Evolutionary conservation across 35 echinoderm and acorn worm species (phyloP), one percentile per base, ranked within the genome.

Genomic region (Acanthaster planci): DNA sequence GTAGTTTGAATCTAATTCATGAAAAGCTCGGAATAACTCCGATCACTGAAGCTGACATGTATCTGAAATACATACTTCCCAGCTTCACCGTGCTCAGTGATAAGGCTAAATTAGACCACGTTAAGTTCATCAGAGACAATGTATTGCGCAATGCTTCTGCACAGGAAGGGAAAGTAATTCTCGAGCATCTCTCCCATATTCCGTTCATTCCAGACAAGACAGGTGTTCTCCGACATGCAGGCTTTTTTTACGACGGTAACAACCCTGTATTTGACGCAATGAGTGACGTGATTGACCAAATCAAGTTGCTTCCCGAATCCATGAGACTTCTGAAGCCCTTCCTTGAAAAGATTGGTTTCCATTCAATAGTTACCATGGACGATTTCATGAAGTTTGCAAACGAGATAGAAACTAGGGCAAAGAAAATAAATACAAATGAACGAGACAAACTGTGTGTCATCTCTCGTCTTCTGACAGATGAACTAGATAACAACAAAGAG

Each of bases 21-120:
- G 1, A 35, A n/a, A 56, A 57, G 56, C 81, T 83, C 18, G 30
- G 53, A 14, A 60, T 83, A 2, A 57, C 52, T 38, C 53, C 81
- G 21, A 83, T 83, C 12, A 83, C 34, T 12, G 30, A 53, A 37
- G 54, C 34, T 35, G 81, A 51, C 0, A 57, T 83, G n/a, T 83
- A 58, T 38, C n/a, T 83, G 18, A 57, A 57, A 38, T 83, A 57
- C 44, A 56, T 83, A 59, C 52, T 83, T 59, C 81, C 81, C 26
- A 83, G 56, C 36, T 60, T 83, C 22, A 12, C 17, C 14, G 5
- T n/a, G 35, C 53, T 83, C n/a, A 83, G 27, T 57, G 0, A 27
- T 2, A 0, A 39, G 2, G 38, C 5, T 30, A 27, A 57, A 57
- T 1, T 83, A 0, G 8, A 0, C 0, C 35, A 59, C 34, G 27